Percentiles rank a stretch among this genome's conserved stretches.
Evolutionary conservation across 2,888 invertebrate species (phyloP).

Genomic region (Cistogaster globosa): DNA sequence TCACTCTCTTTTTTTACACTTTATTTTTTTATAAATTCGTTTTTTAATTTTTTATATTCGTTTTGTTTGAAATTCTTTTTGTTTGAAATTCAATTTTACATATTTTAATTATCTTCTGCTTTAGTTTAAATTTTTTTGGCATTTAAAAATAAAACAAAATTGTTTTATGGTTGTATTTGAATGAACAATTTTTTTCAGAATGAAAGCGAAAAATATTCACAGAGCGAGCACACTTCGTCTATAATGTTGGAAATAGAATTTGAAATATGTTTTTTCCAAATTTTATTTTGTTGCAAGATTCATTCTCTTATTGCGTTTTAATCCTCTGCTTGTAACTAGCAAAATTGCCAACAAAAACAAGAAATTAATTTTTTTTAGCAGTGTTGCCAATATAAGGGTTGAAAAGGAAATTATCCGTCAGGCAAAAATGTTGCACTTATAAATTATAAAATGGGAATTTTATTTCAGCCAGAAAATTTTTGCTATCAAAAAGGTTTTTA

Average conservation of each 20-base stretch:
- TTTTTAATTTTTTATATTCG: too few relatives aligned
- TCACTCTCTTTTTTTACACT: too few relatives aligned
- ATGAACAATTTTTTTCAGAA: conserved; percentile 56
- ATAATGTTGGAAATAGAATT: conserved; percentile 41
- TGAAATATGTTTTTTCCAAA: conserved; percentile 54
- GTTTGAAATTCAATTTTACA: neutral
- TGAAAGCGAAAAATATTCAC: conserved; percentile 33
- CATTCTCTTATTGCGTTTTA: conserved; percentile 50
- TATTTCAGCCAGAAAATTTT: too few relatives aligned
- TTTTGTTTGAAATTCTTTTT: neutral
- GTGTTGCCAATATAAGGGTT: conserved; percentile 40
- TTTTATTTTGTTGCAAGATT: conserved; percentile 40
- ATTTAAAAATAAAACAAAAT: conserved; percentile 34
- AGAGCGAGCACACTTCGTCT: conserved; percentile 24
- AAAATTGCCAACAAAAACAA: conserved; percentile 39
- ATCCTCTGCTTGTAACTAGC: conserved; percentile 46
- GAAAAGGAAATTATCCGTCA: neutral
- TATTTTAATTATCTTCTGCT: conserved; percentile 6
- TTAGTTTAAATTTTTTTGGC: conserved; percentile 10
- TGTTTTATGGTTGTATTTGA: conserved; percentile 59
- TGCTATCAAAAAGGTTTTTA: too few relatives aligned
- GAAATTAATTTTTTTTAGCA: neutral
- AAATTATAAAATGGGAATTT: too few relatives aligned
- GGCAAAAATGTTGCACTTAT: neutral
- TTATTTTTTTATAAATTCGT: neutral